These are phyloP conservation scores for Hyppa rectilinea DNA, from an alignment of 2,888 invertebrate species.

Conservation along the genomic window DNA sequence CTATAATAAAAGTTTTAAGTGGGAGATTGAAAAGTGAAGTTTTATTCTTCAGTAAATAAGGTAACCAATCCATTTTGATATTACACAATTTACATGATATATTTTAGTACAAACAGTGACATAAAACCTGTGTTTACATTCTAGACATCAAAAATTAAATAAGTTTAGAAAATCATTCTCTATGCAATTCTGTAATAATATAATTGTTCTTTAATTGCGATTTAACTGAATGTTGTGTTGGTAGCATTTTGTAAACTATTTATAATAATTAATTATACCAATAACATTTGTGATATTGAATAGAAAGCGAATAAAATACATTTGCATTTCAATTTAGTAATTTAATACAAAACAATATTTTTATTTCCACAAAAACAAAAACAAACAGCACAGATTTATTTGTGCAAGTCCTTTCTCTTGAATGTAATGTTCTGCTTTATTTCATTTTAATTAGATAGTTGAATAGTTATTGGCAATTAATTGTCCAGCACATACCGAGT, in stretches of 20 bases:
- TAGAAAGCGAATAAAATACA: constrained; percentile 52
- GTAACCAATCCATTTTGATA: constrained; percentile 78
- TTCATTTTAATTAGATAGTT: constrained; percentile 39
- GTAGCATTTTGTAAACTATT: constrained; percentile 55
- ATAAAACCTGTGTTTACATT: constrained; percentile 46
- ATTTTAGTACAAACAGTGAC: constrained; percentile 59
- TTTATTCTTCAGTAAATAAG: constrained; percentile 86
- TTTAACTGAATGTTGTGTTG: constrained; percentile 41
- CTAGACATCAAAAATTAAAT: constrained; percentile 19
- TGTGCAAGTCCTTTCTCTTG: constrained; percentile 38
- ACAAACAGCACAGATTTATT: background rate
- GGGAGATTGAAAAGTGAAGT: constrained; percentile 90
- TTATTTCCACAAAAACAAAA: constrained; percentile 18
- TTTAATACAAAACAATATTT: constrained; percentile 31
- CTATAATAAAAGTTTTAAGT: constrained; percentile 91
- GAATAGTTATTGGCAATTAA: constrained; percentile 53
- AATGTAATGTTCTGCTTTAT: constrained; percentile 24
- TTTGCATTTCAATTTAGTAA: constrained; percentile 44
- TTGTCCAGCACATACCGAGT: constrained; percentile 62
- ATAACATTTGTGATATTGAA: constrained; percentile 51
- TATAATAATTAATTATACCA: constrained; percentile 42
- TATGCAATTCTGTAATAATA: constrained; percentile 26
- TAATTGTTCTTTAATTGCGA: constrained; percentile 43
- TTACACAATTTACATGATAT: constrained; percentile 60
- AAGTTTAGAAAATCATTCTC: constrained; percentile 31